Percentiles rank a stretch among this genome's conserved stretches.
Conservation (phyloP, 2,797 vertebrate genomes). For the Anabas testudineus region DNA sequence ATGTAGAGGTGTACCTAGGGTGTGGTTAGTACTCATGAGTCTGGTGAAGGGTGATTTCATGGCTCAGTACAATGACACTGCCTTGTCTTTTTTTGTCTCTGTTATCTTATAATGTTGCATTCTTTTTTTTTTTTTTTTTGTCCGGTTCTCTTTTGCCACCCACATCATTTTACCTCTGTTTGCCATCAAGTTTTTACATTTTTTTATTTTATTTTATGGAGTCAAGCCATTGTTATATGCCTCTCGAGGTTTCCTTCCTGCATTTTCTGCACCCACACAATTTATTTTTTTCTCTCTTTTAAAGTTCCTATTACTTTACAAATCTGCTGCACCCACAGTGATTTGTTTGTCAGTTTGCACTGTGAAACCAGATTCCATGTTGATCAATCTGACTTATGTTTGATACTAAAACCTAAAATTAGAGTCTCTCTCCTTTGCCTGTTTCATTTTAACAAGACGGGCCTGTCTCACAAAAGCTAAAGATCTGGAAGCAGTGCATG, state of each 20-base stretch:
- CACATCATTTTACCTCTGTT: conserved; percentile 1
- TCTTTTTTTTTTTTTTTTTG: neutral
- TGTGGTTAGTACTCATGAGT: neutral
- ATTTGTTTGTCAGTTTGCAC: conserved; percentile 7
- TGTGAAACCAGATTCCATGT: conserved; percentile 5
- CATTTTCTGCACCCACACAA: conserved; percentile 10
- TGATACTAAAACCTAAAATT: neutral
- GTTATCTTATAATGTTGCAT: neutral
- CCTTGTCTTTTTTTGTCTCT: neutral
- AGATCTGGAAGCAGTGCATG: no score
- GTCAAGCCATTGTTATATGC: neutral
- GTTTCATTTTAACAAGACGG: neutral
- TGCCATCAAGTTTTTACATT: conserved; percentile 5
- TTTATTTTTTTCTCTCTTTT: conserved; percentile 10
- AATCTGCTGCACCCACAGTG: conserved; percentile 2
- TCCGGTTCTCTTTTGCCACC: neutral
- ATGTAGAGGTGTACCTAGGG: neutral
- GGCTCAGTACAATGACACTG: neutral
- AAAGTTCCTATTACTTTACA: conserved; percentile 12
- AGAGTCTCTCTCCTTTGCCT: neutral
- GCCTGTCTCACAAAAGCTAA: neutral
- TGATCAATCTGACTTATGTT: neutral
- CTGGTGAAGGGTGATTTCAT: neutral
- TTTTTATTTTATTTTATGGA: neutral
- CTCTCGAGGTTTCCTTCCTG: conserved; percentile 14